These are phyloP conservation scores for Tetragonula carbonaria DNA, from an alignment of 2,888 invertebrate species.

Conservation along the genomic window DNA sequence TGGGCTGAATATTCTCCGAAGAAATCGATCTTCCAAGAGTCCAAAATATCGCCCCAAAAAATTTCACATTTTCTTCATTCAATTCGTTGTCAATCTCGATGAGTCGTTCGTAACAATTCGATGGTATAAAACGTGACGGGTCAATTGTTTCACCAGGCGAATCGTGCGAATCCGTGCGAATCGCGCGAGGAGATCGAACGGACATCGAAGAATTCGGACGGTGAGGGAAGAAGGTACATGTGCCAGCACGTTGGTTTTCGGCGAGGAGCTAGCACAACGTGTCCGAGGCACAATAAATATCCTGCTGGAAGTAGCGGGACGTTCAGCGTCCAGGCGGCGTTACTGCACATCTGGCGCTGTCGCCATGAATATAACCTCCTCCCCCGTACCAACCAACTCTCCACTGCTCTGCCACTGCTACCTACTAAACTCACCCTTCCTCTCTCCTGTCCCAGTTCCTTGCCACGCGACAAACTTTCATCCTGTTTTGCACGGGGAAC, in stretches of 20 bases:
- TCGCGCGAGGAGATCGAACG: conserved; percentile 10
- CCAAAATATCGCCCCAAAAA: no score
- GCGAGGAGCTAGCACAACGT: conserved; percentile 73
- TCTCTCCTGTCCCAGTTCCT: conserved; percentile 39
- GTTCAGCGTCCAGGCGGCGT: conserved; percentile 75
- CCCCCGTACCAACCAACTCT: conserved; percentile 32
- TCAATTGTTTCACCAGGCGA: background rate
- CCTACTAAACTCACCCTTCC: conserved; percentile 61
- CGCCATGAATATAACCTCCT: conserved; percentile 79
- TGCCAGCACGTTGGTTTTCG: conserved; percentile 65
- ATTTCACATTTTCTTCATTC: background rate
- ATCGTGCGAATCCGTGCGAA: conserved; percentile 25
- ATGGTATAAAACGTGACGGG: background rate
- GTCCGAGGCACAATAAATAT: conserved; percentile 81
- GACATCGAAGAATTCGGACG: conserved; percentile 51
- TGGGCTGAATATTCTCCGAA: background rate
- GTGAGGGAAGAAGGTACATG: conserved; percentile 40
- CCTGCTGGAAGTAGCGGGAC: conserved; percentile 77
- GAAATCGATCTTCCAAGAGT: background rate
- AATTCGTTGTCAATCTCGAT: background rate
- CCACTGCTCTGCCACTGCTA: conserved; percentile 47
- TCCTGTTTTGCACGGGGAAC: conserved; percentile 73
- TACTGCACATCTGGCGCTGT: conserved; percentile 80
- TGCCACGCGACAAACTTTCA: conserved; percentile 74
- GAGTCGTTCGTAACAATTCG: background rate